Percentiles rank a stretch among this genome's conserved stretches.
phyloP scores from a whole-genome alignment of 2,113 vertebrate species.

The Uropsilus gracilis region DNA sequence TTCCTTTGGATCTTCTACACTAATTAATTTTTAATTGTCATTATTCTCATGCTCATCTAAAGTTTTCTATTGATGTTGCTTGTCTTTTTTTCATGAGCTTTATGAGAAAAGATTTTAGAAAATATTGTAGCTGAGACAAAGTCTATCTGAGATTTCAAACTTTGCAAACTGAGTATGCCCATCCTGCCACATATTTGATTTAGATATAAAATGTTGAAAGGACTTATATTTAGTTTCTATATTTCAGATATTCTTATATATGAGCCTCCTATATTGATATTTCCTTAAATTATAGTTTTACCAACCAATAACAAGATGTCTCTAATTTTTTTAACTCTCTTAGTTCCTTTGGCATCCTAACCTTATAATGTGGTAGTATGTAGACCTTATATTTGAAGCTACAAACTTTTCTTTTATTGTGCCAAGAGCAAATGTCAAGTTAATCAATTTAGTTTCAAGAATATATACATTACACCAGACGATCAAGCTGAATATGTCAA shows the following conservation, averaged over 20 bases:
- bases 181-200: not conserved
- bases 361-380: constrained; percentile 7
- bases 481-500: constrained; percentile 65
- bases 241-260: constrained; percentile 9
- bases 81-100: not conserved
- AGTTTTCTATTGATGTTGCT: not conserved
- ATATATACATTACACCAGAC: constrained; percentile 43
- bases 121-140: not conserved
- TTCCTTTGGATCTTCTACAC: constrained; percentile 11
- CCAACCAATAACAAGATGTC: constrained; percentile 22
- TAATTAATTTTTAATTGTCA: not conserved
- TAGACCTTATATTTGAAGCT: constrained; percentile 60
- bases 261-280: not conserved
- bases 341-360: constrained; percentile 27
- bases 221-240: not conserved
- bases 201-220: not conserved
- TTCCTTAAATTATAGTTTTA: constrained; percentile 13
- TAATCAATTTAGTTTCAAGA: constrained; percentile 63
- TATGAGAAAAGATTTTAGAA: not conserved
- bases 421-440: constrained; percentile 61
- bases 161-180: not conserved
- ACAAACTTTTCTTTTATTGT: constrained; percentile 50
- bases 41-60: not conserved
- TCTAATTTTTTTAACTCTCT: not conserved
- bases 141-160: not conserved